Evolutionary conservation across 1,140 invertebrate species (phyloP).

Genomic region (Macrotrachela quadricornifera): DNA sequence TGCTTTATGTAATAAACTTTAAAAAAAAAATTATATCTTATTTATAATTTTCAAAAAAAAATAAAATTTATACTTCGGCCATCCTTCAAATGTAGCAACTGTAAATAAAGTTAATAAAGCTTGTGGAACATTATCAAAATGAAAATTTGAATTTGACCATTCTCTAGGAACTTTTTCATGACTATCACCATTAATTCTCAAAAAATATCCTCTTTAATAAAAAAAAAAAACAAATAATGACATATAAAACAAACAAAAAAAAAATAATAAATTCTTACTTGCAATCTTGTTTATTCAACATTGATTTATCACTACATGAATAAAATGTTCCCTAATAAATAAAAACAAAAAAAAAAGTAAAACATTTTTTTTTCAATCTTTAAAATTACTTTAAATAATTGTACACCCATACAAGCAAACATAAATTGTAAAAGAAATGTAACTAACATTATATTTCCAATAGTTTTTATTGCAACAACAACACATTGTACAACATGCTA

Average conservation of each 20-base stretch:
- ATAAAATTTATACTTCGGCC: constrained; percentile 53
- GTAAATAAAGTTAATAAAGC: constrained; percentile 98
- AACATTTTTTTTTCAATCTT: background rate
- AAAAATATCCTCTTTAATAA: no score
- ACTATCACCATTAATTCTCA: constrained; percentile 52
- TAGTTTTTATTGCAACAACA: constrained; percentile 31
- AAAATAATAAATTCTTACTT: constrained; percentile 13
- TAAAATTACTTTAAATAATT: constrained; percentile 71
- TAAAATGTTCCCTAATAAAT: constrained; percentile 30
- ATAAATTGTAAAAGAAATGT: constrained; percentile 98
- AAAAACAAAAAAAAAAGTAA: no score
- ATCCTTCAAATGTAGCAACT: constrained; percentile 97
- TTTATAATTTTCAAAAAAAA: background rate
- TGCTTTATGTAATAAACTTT: constrained; percentile 73
- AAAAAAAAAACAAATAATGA: background rate
- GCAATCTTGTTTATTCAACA: constrained; percentile 26
- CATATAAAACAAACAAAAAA: background rate
- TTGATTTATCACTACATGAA: constrained; percentile 31
- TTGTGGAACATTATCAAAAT: constrained; percentile 89
- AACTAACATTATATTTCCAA: constrained; percentile 37
- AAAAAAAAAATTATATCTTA: constrained; percentile 26
- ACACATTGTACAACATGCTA: constrained; percentile 26
- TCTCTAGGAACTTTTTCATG: constrained; percentile 48
- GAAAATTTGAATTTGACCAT: constrained; percentile 68
- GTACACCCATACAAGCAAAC: constrained; percentile 99